A percentile compares a stretch with the other conserved stretches of the same genome.
phyloP scores from a whole-genome alignment of 2,888 invertebrate genomes.

The Eupithecia vulgata region DNA sequence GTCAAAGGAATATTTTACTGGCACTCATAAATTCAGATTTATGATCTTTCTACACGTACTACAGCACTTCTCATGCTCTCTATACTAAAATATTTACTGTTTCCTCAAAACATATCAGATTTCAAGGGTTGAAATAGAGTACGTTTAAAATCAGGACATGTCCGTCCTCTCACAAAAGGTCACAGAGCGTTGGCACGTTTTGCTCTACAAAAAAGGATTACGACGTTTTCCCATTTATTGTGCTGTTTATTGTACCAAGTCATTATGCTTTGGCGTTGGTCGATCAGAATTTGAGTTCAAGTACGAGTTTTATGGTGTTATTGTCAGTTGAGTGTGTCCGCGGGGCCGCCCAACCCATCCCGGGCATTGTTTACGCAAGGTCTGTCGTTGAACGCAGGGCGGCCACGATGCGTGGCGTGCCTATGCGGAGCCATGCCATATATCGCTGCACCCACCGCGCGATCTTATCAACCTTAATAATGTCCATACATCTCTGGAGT shows the following conservation, averaged over 20 bases:
- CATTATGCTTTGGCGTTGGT: conserved; percentile 16
- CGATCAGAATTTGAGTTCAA: conserved; percentile 25
- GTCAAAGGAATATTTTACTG: conserved; percentile 4
- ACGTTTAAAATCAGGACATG: conserved; percentile 55
- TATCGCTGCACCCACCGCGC: conserved; percentile 57
- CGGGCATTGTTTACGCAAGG: conserved; percentile 59
- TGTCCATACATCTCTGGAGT: conserved; percentile 38
- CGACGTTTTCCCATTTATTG: conserved; percentile 32
- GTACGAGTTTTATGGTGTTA: conserved; percentile 35
- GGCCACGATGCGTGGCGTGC: conserved; percentile 58
- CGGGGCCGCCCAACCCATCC: conserved; percentile 50
- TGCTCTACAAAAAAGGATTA: conserved; percentile 44
- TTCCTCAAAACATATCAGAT: conserved; percentile 19
- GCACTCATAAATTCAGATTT: conserved; percentile 7
- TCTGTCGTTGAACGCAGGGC: conserved; percentile 48
- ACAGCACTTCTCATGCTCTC: background rate
- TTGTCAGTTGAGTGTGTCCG: conserved; percentile 48
- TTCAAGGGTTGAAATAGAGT: conserved; percentile 15
- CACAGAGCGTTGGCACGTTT: conserved; percentile 45
- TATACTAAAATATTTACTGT: conserved; percentile 8
- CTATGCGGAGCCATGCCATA: conserved; percentile 48
- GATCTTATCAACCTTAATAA: conserved; percentile 51
- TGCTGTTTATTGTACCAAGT: conserved; percentile 18
- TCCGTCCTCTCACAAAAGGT: conserved; percentile 56
- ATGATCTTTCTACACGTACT: background rate